These are phyloP conservation scores for Heteropelma amictum DNA, from an alignment of 2,888 invertebrate species.

Conservation along the genomic window DNA sequence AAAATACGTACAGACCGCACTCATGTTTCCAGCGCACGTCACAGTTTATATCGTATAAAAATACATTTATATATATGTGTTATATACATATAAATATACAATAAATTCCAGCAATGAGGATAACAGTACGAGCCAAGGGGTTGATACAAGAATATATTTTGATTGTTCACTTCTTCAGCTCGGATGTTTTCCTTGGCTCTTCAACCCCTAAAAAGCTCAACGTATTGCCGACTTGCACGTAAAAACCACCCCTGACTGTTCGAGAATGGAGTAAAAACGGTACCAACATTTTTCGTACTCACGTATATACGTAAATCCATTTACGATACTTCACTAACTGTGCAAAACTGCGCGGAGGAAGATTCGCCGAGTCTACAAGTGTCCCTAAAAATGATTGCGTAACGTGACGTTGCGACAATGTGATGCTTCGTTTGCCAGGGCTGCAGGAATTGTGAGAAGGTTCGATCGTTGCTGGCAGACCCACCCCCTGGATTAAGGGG, in stretches of 20 bases:
- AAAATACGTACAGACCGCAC: too few relatives aligned
- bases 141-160: slow-evolving; percentile 4
- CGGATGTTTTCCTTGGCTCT: slow-evolving; percentile 48
- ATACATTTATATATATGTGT: slow-evolving; percentile 19
- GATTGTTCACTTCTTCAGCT: slow-evolving; percentile 32
- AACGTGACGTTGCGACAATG: slow-evolving; percentile 68
- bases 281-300: background rate
- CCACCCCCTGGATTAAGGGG: slow-evolving; percentile 18
- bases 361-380: slow-evolving; percentile 25
- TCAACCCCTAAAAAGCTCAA: slow-evolving; percentile 54
- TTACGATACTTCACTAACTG: slow-evolving; percentile 33
- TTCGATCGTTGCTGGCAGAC: slow-evolving; percentile 25
- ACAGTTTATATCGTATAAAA: background rate
- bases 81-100: slow-evolving; percentile 31
- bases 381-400: slow-evolving; percentile 32
- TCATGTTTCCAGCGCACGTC: too few relatives aligned
- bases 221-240: slow-evolving; percentile 15
- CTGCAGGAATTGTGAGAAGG: slow-evolving; percentile 57
- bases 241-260: slow-evolving; percentile 2
- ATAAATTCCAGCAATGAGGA: slow-evolving; percentile 40
- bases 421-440: slow-evolving; percentile 67
- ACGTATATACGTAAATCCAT: slow-evolving; percentile 9
- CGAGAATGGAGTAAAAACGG: background rate
- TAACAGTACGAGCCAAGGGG: slow-evolving; percentile 21
- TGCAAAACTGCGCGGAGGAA: slow-evolving; percentile 16